Percentiles rank a stretch among this genome's conserved stretches.
Evolutionary conservation across 2,113 vertebrate genomes (phyloP).

Genomic region (Trogon surrucura): DNA sequence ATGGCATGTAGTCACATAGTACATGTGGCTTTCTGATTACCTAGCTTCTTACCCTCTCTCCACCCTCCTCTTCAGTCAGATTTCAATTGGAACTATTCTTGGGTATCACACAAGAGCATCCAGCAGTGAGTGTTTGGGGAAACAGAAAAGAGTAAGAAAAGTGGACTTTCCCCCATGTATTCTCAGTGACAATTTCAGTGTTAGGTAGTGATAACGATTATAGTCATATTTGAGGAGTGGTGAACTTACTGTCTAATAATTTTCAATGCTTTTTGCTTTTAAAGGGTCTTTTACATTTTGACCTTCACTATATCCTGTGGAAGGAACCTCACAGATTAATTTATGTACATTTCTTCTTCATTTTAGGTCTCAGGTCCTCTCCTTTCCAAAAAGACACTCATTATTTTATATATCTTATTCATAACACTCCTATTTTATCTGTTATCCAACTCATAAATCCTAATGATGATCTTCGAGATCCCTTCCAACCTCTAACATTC

Average conservation of each 20-base stretch:
- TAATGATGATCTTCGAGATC: background rate
- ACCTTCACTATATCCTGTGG: background rate
- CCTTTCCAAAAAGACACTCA: background rate
- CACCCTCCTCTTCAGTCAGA: background rate
- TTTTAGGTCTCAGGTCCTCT: background rate
- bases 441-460: background rate
- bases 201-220: background rate
- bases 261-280: background rate
- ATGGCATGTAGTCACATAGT: background rate
- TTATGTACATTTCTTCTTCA: background rate
- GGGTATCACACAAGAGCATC: background rate
- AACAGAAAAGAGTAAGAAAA: background rate
- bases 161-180: background rate
- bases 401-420: background rate
- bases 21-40: accelerated
- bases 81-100: background rate
- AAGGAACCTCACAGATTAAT: background rate
- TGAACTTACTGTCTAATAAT: background rate
- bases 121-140: background rate
- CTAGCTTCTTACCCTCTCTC: background rate
- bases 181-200: background rate
- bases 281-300: background rate
- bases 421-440: background rate
- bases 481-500: no score
- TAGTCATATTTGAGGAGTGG: background rate